Percentiles rank a stretch among this genome's conserved stretches.
phyloP scores from a whole-genome alignment of 2,888 invertebrate species.

The Microplitis deprimator region DNA sequence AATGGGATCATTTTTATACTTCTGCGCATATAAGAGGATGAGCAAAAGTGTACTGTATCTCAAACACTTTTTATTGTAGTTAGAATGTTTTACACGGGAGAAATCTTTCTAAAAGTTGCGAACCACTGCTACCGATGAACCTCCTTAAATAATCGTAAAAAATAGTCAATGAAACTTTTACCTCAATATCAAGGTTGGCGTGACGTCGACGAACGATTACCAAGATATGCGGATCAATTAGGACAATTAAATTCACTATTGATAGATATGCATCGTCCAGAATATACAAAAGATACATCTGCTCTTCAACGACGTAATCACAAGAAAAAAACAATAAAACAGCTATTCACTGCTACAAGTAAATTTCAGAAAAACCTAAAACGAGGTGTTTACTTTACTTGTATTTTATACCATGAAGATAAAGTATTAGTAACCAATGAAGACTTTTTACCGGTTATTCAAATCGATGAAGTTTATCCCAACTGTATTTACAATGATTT shows the following conservation, averaged over 20 bases:
- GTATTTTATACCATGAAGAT: slow-evolving; percentile 95
- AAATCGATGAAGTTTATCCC: slow-evolving; percentile 96
- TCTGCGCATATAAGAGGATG: too few relatives aligned
- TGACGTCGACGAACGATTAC: slow-evolving; percentile 82
- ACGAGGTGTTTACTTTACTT: slow-evolving; percentile 94
- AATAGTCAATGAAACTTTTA: slow-evolving; percentile 7
- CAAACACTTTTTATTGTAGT: too few relatives aligned
- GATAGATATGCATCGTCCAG: slow-evolving; percentile 79
- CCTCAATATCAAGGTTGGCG: slow-evolving; percentile 81
- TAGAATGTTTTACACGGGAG: too few relatives aligned
- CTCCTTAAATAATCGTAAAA: background rate
- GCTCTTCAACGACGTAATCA: slow-evolving; percentile 80
- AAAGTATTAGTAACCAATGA: slow-evolving; percentile 96
- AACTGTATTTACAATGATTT: slow-evolving; percentile 93
- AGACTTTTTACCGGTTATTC: slow-evolving; percentile 96
- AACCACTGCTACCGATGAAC: too few relatives aligned
- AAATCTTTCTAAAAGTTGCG: too few relatives aligned
- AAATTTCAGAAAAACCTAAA: slow-evolving; percentile 96
- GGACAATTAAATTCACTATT: slow-evolving; percentile 84
- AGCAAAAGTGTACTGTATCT: too few relatives aligned
- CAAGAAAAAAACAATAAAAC: slow-evolving; percentile 92
- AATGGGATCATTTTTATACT: too few relatives aligned
- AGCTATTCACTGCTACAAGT: slow-evolving; percentile 94
- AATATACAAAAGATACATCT: slow-evolving; percentile 78
- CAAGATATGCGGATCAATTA: slow-evolving; percentile 80